These are phyloP conservation scores for Turritopsis dohrnii DNA, from an alignment of 30 jellyfish, hydroid and myxozoan species.

Conservation along the genomic window DNA sequence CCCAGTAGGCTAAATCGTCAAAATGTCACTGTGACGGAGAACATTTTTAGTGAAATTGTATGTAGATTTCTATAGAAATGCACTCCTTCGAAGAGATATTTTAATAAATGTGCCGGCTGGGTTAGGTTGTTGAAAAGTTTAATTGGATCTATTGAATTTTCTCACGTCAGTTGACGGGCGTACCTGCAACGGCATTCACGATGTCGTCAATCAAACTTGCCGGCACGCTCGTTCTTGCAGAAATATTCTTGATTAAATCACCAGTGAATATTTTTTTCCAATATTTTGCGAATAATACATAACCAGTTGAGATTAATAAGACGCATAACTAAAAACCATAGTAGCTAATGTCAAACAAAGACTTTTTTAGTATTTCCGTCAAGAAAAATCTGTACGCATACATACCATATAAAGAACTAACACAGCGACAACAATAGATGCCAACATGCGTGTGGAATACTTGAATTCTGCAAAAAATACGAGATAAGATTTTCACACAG, in stretches of 20 bases:
- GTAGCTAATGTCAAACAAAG: too few species aligned
- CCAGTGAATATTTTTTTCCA: conserved; percentile 3
- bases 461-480: conserved; percentile 8
- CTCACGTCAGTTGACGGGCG: not conserved
- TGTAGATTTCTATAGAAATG: too few species aligned
- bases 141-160: not conserved
- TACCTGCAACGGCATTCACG: not conserved
- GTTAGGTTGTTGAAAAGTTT: not conserved
- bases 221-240: not conserved
- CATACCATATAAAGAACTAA: conserved; percentile 24
- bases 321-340: not conserved
- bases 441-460: conserved; percentile 28
- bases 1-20: too few species aligned
- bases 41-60: too few species aligned
- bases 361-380: too few species aligned
- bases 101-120: too few species aligned
- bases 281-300: not conserved
- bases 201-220: conserved; percentile 7
- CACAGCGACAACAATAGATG: conserved; percentile 12
- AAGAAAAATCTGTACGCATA: not conserved
- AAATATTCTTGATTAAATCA: not conserved
- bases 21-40: too few species aligned
- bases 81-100: too few species aligned
- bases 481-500: too few species aligned
- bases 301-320: not conserved